Evolutionary conservation across 2,797 vertebrate genomes (phyloP).

Genomic region (Phyllotis vaccarum): DNA sequence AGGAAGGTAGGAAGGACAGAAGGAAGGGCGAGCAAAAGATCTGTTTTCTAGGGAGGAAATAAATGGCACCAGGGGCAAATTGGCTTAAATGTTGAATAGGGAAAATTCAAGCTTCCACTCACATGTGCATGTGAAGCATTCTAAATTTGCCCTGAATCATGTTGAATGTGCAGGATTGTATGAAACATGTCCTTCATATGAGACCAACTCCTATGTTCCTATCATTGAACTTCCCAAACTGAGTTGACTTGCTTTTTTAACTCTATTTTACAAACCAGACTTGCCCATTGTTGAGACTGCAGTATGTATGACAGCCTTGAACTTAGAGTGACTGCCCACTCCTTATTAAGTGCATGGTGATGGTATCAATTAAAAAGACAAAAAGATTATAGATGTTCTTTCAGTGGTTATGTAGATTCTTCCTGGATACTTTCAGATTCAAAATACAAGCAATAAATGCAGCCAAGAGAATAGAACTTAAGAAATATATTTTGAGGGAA

Average conservation of each 20-base stretch:
- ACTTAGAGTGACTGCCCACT: neutral
- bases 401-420: neutral
- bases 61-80: neutral
- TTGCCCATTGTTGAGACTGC: neutral
- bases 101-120: neutral
- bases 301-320: neutral
- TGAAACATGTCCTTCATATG: neutral
- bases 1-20: too few species aligned
- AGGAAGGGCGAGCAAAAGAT: neutral
- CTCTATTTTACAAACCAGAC: neutral
- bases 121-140: neutral
- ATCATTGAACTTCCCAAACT: neutral
- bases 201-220: neutral
- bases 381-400: neutral
- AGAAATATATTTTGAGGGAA: neutral
- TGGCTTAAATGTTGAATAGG: neutral
- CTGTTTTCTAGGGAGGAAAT: neutral
- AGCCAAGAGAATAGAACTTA: conserved; percentile 5
- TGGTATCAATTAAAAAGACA: neutral
- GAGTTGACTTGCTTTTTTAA: neutral
- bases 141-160: neutral
- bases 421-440: neutral
- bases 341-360: neutral
- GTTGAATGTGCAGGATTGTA: neutral
- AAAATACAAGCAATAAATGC: conserved; percentile 1